Evolutionary conservation across 2,888 invertebrate genomes (phyloP).

Genomic region (Callinectes sapidus): DNA sequence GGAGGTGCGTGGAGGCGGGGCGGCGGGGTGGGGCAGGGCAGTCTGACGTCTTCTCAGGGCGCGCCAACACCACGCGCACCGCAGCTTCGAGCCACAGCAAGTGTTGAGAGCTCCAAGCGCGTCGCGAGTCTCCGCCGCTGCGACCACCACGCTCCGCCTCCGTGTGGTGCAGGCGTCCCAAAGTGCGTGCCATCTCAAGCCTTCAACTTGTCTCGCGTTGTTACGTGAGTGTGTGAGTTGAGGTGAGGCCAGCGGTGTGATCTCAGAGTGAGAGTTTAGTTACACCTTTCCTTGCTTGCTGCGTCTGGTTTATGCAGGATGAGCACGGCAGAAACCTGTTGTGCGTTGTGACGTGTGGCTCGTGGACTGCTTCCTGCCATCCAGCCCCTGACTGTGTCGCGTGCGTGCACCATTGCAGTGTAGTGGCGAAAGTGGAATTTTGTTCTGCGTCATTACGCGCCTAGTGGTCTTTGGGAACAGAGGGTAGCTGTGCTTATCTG

Average conservation of each 20-base stretch:
- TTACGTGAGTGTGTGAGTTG: not conserved
- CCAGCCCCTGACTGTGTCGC: not conserved
- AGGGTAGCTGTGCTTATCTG: not conserved
- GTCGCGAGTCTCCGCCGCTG: conserved; percentile 26
- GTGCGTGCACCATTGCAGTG: not conserved
- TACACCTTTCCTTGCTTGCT: not conserved
- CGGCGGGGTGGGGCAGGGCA: conserved; percentile 23
- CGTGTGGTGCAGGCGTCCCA: not conserved
- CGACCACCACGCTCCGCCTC: not conserved
- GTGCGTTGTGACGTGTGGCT: not conserved
- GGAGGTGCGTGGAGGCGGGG: conserved; percentile 27
- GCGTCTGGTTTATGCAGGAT: not conserved
- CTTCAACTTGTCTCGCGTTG: not conserved
- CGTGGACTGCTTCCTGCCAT: conserved; percentile 17
- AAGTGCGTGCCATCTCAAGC: not conserved
- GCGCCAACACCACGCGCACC: conserved; percentile 37
- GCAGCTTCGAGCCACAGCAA: conserved; percentile 25
- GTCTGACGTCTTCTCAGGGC: conserved; percentile 31
- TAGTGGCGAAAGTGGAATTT: not conserved
- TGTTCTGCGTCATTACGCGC: not conserved
- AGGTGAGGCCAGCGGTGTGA: not conserved
- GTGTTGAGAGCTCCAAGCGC: conserved; percentile 31
- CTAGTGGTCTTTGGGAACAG: not conserved
- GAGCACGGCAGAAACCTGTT: not conserved
- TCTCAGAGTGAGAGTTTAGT: not conserved